phyloP scores from a whole-genome alignment of 2,888 invertebrate genomes.

The Agrotis exclamationis region DNA sequence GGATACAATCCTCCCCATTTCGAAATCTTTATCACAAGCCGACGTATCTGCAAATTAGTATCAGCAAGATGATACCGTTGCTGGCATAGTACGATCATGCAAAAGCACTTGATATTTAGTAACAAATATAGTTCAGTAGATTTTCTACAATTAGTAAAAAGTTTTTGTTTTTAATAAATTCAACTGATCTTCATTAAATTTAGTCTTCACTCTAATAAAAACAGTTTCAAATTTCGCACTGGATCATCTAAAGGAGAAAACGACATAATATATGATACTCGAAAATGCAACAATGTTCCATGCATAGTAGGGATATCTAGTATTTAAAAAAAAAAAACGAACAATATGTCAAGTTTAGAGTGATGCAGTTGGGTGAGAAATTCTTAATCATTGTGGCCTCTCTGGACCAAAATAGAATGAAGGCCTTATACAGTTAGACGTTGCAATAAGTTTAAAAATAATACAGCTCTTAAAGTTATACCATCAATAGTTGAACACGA shows the following conservation, averaged over 20 bases:
- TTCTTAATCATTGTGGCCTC: background rate
- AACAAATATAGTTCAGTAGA: background rate
- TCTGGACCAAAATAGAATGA: background rate
- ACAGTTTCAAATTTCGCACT: background rate
- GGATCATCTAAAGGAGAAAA: background rate
- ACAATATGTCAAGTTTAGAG: background rate
- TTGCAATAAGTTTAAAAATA: too few relatives aligned
- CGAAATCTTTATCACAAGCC: background rate
- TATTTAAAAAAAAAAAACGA: background rate
- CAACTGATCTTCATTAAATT: constrained; percentile 2
- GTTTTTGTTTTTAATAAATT: background rate
- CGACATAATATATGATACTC: background rate
- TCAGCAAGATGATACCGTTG: background rate
- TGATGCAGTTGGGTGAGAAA: background rate
- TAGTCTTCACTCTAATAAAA: constrained; percentile 6
- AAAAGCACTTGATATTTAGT: too few relatives aligned
- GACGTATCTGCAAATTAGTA: background rate
- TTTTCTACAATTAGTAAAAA: background rate
- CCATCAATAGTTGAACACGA: too few relatives aligned
- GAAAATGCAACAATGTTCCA: constrained; percentile 1
- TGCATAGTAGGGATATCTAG: background rate
- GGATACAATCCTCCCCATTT: background rate
- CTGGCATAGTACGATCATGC: too few relatives aligned
- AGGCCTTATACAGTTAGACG: too few relatives aligned
- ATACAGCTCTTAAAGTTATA: too few relatives aligned